Evolutionary conservation across 2,113 vertebrate genomes (phyloP).

Genomic region (Neodon shergylaensis): DNA sequence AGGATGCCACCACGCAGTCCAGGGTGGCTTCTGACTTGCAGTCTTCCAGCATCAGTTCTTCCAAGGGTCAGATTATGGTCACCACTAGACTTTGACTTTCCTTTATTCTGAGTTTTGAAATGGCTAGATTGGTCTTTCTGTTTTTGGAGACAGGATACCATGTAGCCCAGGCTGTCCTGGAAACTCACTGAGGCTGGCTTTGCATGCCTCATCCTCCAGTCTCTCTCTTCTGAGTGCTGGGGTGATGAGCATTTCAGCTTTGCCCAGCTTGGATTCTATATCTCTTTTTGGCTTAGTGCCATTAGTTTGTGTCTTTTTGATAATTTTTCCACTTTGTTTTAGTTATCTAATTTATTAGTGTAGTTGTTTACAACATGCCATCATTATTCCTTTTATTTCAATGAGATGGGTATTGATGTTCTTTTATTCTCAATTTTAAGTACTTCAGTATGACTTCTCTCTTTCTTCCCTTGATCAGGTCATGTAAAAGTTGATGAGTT

Average conservation of each 20-base stretch:
- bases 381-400: conserved; percentile 3
- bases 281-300: conserved; percentile 2
- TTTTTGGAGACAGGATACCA: background rate
- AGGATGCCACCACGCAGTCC: too few relatives aligned
- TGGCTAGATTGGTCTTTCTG: too few relatives aligned
- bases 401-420: background rate
- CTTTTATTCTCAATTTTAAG: conserved; percentile 4
- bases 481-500: background rate
- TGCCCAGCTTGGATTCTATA: background rate
- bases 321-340: background rate
- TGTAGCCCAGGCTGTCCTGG: background rate
- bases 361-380: background rate
- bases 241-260: background rate
- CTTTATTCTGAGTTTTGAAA: background rate
- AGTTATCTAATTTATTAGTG: background rate
- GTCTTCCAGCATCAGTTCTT: background rate
- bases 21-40: background rate
- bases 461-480: background rate
- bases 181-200: background rate
- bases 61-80: background rate
- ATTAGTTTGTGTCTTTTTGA: background rate
- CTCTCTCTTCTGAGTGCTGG: background rate
- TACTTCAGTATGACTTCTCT: background rate
- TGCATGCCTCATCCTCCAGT: background rate
- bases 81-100: background rate